These are phyloP conservation scores for Lepidothrix coronata DNA, from an alignment of 2,113 vertebrate species.

Conservation along the genomic window DNA sequence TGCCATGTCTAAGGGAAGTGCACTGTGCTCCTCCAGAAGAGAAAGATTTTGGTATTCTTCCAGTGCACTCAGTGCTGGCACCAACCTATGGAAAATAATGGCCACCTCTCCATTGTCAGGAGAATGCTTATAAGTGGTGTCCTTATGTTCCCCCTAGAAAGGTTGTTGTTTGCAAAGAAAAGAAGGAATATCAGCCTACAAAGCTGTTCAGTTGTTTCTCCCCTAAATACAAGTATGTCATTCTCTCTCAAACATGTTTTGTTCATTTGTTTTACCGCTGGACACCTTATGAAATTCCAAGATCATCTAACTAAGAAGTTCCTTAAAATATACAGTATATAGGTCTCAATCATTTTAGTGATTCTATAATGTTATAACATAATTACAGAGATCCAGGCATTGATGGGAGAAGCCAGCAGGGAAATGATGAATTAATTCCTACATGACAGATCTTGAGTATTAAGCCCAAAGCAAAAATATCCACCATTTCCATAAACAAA, in stretches of 20 bases:
- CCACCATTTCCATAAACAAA: neutral
- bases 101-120: neutral
- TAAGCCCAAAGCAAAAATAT: neutral
- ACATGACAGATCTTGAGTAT: neutral
- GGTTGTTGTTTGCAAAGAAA: neutral
- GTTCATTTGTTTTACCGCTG: neutral
- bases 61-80: neutral
- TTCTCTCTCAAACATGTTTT: neutral
- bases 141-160: neutral
- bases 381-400: neutral
- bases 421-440: neutral
- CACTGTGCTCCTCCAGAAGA: neutral
- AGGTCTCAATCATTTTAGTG: neutral
- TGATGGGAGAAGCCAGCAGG: neutral
- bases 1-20: neutral
- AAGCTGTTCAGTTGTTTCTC: neutral
- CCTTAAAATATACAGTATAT: neutral
- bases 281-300: neutral
- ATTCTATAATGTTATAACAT: neutral
- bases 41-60: neutral
- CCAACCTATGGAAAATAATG: neutral
- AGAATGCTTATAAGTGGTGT: neutral
- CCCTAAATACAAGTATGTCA: neutral
- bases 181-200: neutral
- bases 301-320: neutral